These are phyloP conservation scores for Peromyscus leucopus DNA, from an alignment of 2,113 vertebrate species.

Conservation along the genomic window DNA sequence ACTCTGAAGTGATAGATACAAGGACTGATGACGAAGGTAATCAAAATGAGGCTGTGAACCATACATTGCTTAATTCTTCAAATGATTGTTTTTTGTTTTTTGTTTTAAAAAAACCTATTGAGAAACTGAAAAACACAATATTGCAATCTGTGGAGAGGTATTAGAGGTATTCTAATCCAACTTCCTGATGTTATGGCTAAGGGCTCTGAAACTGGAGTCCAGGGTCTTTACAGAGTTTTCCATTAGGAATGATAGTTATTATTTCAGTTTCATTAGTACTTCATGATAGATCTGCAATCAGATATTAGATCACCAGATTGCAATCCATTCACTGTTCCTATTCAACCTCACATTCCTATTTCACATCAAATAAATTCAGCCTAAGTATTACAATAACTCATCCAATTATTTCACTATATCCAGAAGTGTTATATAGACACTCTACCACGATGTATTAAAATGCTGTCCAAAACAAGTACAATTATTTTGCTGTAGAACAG, in stretches of 20 bases:
- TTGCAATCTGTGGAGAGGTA: background rate
- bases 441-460: background rate
- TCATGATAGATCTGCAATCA: background rate
- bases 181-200: background rate
- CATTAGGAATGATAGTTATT: background rate
- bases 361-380: background rate
- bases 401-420: background rate
- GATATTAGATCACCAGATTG: background rate
- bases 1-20: background rate
- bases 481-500: background rate
- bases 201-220: background rate
- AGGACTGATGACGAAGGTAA: background rate
- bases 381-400: conserved; percentile 2
- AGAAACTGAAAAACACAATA: background rate
- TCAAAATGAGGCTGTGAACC: background rate
- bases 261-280: background rate
- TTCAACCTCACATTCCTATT: background rate
- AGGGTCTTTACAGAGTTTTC: background rate
- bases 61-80: background rate
- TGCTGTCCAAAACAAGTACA: background rate
- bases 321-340: background rate
- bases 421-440: background rate
- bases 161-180: background rate
- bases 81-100: background rate
- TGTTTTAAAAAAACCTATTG: background rate